Evolutionary conservation across 2,797 vertebrate genomes (phyloP), one percentile per base, ranked within the genome.

Genomic region (Gymnoscopelus microlampas): DNA sequence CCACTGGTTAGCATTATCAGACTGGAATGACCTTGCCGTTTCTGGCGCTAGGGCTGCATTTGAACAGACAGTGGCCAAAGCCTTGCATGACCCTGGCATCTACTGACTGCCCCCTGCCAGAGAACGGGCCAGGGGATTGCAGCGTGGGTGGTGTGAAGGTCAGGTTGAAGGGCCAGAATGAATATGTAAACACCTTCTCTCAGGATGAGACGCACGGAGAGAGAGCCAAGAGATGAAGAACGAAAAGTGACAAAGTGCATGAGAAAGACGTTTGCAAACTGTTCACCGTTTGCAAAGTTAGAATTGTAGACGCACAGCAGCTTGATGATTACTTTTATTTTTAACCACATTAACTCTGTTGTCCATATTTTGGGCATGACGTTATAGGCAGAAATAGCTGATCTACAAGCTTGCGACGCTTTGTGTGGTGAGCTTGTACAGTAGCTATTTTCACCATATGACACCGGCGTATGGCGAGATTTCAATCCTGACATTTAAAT

Each of bases 31-130:
- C 89, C 89, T 90, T 90, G 86, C 63, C 63, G 68, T 71, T 75
- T 53, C 81, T 86, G 87, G 79, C 63, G 60, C 70, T 51, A 44
- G 72, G 69, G 79, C 83, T 70, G 81, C 62, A 76, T 81, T 73
- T 72, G 80, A 77, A 87, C 80, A 73, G 80, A 82, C 77, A 80
- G 79, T 71, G 80, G 88, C 88, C 87, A 89, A 83, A 58, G 85
- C 89, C 77, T 87, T 80, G 88, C 84, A 72, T 89, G 91, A 87
- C 81, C 83, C 91, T 88, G 91, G 88, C 89, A 87, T 81, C 78
- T 44, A 70, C 78, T 86, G 85, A 83, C 83, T 85, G 86, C 85
- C 82, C 29, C 79, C 85, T 87, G 87, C 86, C 83, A 88, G 76
- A 70, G 66, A 56, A 63, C 59, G 78, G 19, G 80, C 74, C 72